Evolutionary conservation across 1,140 invertebrate genomes (phyloP).

Genomic region (Trypoxylus dichotomus): DNA sequence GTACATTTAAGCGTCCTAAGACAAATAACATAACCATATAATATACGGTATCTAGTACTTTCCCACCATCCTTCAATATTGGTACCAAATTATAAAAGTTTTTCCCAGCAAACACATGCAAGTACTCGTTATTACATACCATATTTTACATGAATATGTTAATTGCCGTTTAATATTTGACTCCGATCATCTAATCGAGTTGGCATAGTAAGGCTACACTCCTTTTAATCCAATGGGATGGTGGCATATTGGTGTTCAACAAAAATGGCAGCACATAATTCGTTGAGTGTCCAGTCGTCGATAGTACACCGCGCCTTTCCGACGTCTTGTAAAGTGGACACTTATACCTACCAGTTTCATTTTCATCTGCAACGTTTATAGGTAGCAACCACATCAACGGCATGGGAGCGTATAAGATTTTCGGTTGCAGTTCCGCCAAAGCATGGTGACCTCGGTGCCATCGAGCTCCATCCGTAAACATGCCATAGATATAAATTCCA

Average conservation of each 20-base stretch:
- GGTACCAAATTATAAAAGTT: too few relatives aligned
- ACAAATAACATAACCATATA: too few relatives aligned
- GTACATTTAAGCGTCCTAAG: too few relatives aligned
- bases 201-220: conserved; percentile 86
- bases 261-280: conserved; percentile 85
- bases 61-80: too few relatives aligned
- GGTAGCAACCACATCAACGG: conserved; percentile 71
- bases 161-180: too few relatives aligned
- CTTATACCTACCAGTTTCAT: conserved; percentile 61
- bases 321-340: conserved; percentile 89
- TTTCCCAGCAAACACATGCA: too few relatives aligned
- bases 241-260: conserved; percentile 67
- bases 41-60: too few relatives aligned
- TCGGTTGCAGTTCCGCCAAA: conserved; percentile 78
- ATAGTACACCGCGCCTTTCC: conserved; percentile 77
- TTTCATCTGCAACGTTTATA: conserved; percentile 42
- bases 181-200: conserved; percentile 39
- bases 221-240: conserved; percentile 84
- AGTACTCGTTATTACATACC: too few relatives aligned
- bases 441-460: conserved; percentile 67
- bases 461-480: conserved; percentile 82
- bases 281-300: conserved; percentile 89
- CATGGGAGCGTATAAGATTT: conserved; percentile 78
- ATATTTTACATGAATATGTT: too few relatives aligned
- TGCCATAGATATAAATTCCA: conserved; percentile 81